Percentiles rank a stretch among this genome's conserved stretches.
Evolutionary conservation across 2,888 invertebrate species (phyloP).

Genomic region (Cephus runcator): DNA sequence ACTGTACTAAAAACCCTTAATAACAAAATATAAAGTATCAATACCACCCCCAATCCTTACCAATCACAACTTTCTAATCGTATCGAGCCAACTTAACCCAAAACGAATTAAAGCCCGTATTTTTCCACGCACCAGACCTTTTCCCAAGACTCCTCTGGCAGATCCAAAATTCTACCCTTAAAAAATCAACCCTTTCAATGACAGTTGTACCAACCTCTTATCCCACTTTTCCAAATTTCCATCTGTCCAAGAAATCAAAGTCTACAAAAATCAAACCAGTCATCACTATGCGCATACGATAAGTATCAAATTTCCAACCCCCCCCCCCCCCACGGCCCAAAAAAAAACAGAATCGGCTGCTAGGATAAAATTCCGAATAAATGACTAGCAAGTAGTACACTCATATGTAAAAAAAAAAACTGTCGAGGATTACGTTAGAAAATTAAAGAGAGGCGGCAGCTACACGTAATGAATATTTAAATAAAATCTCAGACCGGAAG

Average conservation of each 20-base stretch:
- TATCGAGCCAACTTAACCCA: background rate
- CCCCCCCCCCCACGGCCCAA: too few relatives aligned
- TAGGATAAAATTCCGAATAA: background rate
- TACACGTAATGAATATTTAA: slow-evolving; percentile 57
- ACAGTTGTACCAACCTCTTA: background rate
- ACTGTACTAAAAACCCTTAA: background rate
- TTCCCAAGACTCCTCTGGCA: background rate
- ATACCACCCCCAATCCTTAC: background rate
- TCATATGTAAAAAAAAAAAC: slow-evolving; percentile 43
- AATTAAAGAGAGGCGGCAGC: slow-evolving; percentile 43
- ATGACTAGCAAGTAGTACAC: slow-evolving; percentile 7
- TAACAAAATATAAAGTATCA: background rate
- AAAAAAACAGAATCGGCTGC: background rate
- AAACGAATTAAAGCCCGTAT: background rate
- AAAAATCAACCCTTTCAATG: background rate
- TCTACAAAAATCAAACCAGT: background rate
- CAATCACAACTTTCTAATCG: background rate
- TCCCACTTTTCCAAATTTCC: background rate
- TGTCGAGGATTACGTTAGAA: slow-evolving; percentile 44
- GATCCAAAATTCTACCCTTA: background rate
- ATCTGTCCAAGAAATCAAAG: background rate
- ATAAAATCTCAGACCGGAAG: slow-evolving; percentile 41
- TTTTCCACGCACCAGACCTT: background rate
- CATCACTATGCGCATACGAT: slow-evolving; percentile 16
- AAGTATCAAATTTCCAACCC: slow-evolving; percentile 46